Evolutionary conservation across 1,140 invertebrate genomes (phyloP).

Genomic region (Formica exsecta): DNA sequence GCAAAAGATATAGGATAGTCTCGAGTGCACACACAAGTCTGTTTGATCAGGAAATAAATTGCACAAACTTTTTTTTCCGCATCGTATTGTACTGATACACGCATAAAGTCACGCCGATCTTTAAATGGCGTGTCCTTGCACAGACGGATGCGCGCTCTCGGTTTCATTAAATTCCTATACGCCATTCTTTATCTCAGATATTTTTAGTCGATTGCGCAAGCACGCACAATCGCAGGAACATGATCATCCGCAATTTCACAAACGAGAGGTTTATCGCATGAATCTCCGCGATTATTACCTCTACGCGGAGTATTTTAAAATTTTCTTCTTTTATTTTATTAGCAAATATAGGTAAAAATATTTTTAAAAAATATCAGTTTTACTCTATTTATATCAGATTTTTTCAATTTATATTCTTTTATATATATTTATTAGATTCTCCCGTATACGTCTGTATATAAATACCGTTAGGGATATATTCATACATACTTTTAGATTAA

Average conservation of each 20-base stretch:
- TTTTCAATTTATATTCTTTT: background rate
- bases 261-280: background rate
- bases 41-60: conserved; percentile 1
- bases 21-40: background rate
- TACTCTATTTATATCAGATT: background rate
- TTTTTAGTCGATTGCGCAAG: conserved; percentile 30
- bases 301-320: background rate
- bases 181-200: conserved; percentile 61
- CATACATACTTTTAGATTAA: background rate
- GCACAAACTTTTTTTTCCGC: background rate
- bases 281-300: background rate
- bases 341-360: background rate
- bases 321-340: conserved; percentile 7
- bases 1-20: background rate
- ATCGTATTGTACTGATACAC: conserved; percentile 56
- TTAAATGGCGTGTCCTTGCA: conserved; percentile 71
- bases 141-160: conserved; percentile 66
- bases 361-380: background rate
- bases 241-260: background rate
- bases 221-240: background rate
- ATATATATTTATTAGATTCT: background rate
- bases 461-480: background rate
- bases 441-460: background rate
- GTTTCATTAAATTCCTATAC: conserved; percentile 69
- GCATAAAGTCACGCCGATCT: conserved; percentile 61